Conservation (phyloP, 2,888 invertebrate genomes). For the Hydriomena furcata region DNA sequence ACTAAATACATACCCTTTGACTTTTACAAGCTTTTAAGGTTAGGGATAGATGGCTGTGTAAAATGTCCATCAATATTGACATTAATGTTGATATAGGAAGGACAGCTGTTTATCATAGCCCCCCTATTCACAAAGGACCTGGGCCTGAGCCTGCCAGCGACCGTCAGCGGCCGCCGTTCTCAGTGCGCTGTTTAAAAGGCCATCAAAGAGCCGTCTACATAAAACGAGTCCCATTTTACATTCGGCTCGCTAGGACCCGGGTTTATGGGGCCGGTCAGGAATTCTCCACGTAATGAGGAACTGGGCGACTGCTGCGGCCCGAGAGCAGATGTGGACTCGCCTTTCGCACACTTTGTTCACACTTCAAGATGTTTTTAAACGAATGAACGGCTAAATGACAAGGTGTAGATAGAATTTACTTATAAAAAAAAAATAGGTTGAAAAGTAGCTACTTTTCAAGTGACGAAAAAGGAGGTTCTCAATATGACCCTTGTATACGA, state of each 20-base stretch:
- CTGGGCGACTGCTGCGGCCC: slow-evolving; percentile 26
- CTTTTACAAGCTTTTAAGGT: too few relatives aligned
- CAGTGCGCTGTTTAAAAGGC: slow-evolving; percentile 54
- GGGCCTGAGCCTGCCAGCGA: slow-evolving; percentile 17
- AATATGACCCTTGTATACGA: background rate
- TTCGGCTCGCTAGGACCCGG: slow-evolving; percentile 59
- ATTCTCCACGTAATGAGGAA: slow-evolving; percentile 71
- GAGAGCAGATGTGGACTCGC: slow-evolving; percentile 22
- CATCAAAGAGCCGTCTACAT: slow-evolving; percentile 68
- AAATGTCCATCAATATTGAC: too few relatives aligned
- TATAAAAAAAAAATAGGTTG: too few relatives aligned
- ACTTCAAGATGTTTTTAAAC: background rate
- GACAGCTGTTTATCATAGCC: too few relatives aligned
- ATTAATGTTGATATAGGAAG: too few relatives aligned
- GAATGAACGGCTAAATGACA: background rate
- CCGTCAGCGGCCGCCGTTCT: slow-evolving; percentile 23
- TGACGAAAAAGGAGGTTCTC: too few relatives aligned
- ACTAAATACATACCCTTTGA: too few relatives aligned
- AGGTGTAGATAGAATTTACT: too few relatives aligned
- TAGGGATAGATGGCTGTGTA: too few relatives aligned
- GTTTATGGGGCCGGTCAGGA: slow-evolving; percentile 66
- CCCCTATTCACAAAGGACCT: background rate
- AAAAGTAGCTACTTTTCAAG: too few relatives aligned
- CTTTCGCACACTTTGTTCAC: background rate
- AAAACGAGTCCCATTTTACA: slow-evolving; percentile 70